These are phyloP conservation scores for Dryadula phaetusa DNA, from an alignment of 2,888 invertebrate species.

Conservation along the genomic window DNA sequence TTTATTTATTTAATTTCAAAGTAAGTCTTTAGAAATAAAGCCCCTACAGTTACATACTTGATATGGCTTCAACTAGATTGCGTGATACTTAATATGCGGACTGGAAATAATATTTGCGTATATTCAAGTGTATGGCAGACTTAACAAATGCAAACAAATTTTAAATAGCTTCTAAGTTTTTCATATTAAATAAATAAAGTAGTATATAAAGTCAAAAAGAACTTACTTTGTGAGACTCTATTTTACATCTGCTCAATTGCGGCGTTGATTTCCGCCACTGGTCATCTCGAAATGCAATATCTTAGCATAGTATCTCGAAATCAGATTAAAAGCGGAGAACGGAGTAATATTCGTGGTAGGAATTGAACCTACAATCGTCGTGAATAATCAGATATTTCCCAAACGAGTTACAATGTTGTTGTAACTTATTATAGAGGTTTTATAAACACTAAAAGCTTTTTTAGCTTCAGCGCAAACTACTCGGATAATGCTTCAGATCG, in stretches of 20 bases:
- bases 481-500: neutral
- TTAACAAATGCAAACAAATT: neutral
- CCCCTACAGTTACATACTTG: neutral
- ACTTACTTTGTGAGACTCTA: too few species aligned
- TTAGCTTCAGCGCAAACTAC: neutral
- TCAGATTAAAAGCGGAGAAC: too few species aligned
- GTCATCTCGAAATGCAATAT: too few species aligned
- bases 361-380: too few species aligned
- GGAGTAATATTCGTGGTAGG: too few species aligned
- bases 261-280: too few species aligned
- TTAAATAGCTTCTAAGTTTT: neutral
- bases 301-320: too few species aligned
- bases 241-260: too few species aligned
- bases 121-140: slow-evolving; percentile 1
- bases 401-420: too few species aligned
- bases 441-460: neutral
- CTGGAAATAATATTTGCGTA: slow-evolving; percentile 24
- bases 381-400: too few species aligned
- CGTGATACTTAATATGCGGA: slow-evolving; percentile 35
- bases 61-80: slow-evolving; percentile 35
- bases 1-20: neutral
- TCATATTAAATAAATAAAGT: too few species aligned
- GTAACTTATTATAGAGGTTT: neutral
- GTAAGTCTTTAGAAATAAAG: neutral
- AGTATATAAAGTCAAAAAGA: too few species aligned